Base-by-base conservation (phyloP, 1,140 invertebrate species). In the Amphibalanus amphitrite region DNA sequence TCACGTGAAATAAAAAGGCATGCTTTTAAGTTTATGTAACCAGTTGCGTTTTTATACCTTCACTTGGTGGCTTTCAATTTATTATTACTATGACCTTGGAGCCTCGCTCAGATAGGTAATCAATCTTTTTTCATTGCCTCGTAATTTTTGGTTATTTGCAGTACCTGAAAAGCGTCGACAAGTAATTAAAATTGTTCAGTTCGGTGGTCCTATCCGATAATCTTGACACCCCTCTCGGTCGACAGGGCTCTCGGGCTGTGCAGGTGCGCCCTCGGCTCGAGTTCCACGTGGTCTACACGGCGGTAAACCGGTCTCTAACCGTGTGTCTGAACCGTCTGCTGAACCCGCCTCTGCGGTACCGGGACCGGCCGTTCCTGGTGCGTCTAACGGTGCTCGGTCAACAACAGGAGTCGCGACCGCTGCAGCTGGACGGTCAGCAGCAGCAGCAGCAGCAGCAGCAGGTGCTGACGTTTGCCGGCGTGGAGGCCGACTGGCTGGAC, bases 251-350 rank as follows among this genome's bases (percentile, higher is more conserved):
- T 6, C 10, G 47, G 1, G 47, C 20, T 20, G 47, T 20, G 47
- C 47, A 1, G 1, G 47, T 23, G 6, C 47, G 47, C 15, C 13
- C 38, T 1, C 29, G 69, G 13, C 1, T 40, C 10, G 38, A 69
- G 28, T 70, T 70, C 65, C 28, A 70, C 65, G 69, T 70, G 65
- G 40, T 70, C 4, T 70, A 70, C 69, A 70, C 38, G 28, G 8
- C 28, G 28, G 69, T 38, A 26, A 40, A 70, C 28, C 3, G 30
- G 4, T 3, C 33, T 8, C 47, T 59, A 20, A 59, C 47, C 13
- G 47, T 59, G 47, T 59, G 47, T 23, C 47, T 59, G 47, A 59
- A 59, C 47, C 47, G 47, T 8, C 47, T 59, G 47, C 13, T 59
- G 47, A 59, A 59, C 47, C 47, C 20, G 47, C 47, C 47, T 8